Base-by-base conservation (phyloP, 2,113 vertebrate genomes). In the Rhodinocichla rosea region DNA sequence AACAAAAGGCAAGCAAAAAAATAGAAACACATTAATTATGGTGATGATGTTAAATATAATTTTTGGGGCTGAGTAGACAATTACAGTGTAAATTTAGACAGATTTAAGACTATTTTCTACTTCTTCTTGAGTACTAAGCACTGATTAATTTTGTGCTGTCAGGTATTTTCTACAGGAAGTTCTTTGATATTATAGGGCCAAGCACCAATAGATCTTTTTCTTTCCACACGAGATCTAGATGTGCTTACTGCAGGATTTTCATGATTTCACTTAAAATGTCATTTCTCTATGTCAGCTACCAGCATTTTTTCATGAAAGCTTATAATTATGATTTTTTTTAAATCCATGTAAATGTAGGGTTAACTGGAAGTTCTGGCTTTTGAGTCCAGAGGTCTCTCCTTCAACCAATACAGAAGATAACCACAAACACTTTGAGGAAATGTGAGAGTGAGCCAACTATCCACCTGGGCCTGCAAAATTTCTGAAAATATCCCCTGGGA, bases 301-400 rank as follows among this genome's bases (percentile, higher is more conserved):
- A 90, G 33, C 18, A 87, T 87, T 96, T 94, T 90, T 84, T 79
- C 49, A 83, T 57, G 47, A 96, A 82, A 17, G 13, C 49, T 95
- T 88, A 81, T 88, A 86, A 73, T 83, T 68, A 82, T 68, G 93
- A 96, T 9, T 69, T 81, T 65, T 85, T 93, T 37, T 0, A 82
- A 75, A 88, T 69, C 32, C 70, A 71, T 81, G 83, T 78, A 91
- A 86, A 83, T 49, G 4, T 33, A 47, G 7, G 9, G 16, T 75
- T 87, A 64, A 44, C 4, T 39, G 3, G 10, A 76, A 67, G 9
- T 7, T 82, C 32, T 30, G 23, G 11, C 3, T 53, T 81, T 89
- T 75, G 4, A 78, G 16, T 42, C 13, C 19, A 40, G n/a, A 37
- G 2, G 7, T 53, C 7, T 5, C 83, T 77, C 15, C 32, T 81